Evolutionary conservation across 2,888 invertebrate genomes (phyloP).

Genomic region (Entomobrya multifasciata): DNA sequence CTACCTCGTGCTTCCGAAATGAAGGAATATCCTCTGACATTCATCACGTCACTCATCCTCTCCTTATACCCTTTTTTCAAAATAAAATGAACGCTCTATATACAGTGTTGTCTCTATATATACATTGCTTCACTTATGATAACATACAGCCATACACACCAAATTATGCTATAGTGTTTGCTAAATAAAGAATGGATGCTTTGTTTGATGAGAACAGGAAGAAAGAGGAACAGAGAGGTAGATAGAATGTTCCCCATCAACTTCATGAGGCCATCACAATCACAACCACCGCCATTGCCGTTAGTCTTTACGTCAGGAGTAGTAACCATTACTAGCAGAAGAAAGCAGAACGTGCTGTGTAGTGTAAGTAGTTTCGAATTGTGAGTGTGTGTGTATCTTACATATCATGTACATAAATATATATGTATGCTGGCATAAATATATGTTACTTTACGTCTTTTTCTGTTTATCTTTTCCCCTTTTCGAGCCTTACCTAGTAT

Average conservation of each 20-base stretch:
- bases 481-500: too few species aligned
- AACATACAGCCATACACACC: too few species aligned
- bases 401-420: too few species aligned
- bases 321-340: not conserved
- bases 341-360: not conserved
- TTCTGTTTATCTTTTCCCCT: too few species aligned
- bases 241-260: conserved; percentile 52
- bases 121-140: too few species aligned
- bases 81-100: not conserved
- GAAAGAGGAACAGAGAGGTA: not conserved
- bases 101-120: not conserved
- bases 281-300: not conserved
- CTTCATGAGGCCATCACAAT: conserved; percentile 26
- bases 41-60: conserved; percentile 1
- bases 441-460: too few species aligned
- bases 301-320: not conserved
- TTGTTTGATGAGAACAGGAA: conserved; percentile 19
- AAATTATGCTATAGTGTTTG: not conserved
- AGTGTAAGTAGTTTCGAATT: too few species aligned
- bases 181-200: not conserved
- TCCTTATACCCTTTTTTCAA: not conserved
- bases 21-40: not conserved
- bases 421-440: too few species aligned
- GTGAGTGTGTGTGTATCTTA: too few species aligned
- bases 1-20: too few species aligned